Evolutionary conservation across 2,888 invertebrate genomes (phyloP), one percentile per base, ranked within the genome.

Genomic region (Boloria euphrosyne): DNA sequence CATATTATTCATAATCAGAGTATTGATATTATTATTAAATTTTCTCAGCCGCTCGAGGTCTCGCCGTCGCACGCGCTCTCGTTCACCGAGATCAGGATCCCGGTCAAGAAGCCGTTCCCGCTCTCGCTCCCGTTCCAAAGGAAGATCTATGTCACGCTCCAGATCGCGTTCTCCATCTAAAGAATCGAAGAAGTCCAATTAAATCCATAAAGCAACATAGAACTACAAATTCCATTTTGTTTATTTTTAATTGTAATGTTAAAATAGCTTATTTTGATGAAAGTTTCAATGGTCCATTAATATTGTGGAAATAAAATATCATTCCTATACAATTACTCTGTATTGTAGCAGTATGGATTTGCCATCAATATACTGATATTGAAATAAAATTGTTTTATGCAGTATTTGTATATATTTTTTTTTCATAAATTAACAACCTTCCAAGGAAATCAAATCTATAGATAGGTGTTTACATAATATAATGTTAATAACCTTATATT

Each of bases 1-100:
- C 31, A 2, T 7, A 7, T 1, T 38, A 38, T 38, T 38, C 7
- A 10, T 38, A 38, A 10, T 6, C 31, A 14, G 14, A 13, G 13
- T 44, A 13, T 22, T 62, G 6, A 61, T 60, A 31, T 64, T 13
- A 68, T 70, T 10, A 87, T 89, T 59, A 66, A 71, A 69, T 81
- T 72, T 80, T 82, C 71, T 16, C 90, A 92, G 92, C 74, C 94
- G 95, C 22, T 95, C 95, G 73, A 93, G 94, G 76, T 95, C 95
- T 27, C 90, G 91, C 63, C 89, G 92, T 54, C 94, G 94, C 76
- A 94, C 94, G 67, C 93, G 95, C 65, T 95, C 95, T 17, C 93
- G 94, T 74, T 87, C 93, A 72, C 79, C 93, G 69, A 90, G 91
- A 69, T 93, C 93, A 1, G 92, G 93, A 49, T 93, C 93, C 5